Evolutionary conservation across 2,113 vertebrate genomes (phyloP).

Genomic region (Actenoides lindsayi): DNA sequence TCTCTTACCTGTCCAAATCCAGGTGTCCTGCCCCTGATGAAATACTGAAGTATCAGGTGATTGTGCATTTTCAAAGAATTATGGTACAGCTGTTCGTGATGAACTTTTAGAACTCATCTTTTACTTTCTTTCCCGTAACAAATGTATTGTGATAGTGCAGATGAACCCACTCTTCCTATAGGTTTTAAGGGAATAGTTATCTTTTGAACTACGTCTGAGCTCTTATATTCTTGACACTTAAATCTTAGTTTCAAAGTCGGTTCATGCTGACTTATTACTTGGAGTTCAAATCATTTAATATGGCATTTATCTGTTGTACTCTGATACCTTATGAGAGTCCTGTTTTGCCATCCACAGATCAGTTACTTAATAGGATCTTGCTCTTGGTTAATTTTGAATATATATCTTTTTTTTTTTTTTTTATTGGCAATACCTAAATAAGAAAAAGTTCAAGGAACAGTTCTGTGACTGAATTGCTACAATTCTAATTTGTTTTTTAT

Average conservation of each 20-base stretch:
- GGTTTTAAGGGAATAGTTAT: background rate
- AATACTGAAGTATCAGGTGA: background rate
- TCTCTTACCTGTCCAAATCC: background rate
- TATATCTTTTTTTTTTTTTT: background rate
- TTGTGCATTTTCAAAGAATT: background rate
- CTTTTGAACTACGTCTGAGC: background rate
- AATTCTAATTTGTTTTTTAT: background rate
- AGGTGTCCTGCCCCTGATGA: background rate
- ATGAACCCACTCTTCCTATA: background rate
- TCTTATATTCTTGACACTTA: background rate
- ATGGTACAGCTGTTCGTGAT: background rate
- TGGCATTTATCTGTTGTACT: background rate
- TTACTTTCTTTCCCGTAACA: background rate
- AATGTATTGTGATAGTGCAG: background rate
- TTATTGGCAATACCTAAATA: background rate
- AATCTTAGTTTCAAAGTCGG: background rate
- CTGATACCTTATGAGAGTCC: background rate
- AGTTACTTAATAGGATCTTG: background rate
- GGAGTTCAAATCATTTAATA: background rate
- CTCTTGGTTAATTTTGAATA: background rate
- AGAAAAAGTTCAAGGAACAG: background rate
- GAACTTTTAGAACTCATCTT: background rate
- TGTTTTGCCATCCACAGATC: background rate
- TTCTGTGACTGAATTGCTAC: background rate
- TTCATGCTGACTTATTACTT: background rate